Base-by-base conservation (phyloP, 2,113 vertebrate species). In the Henicopernis longicauda region DNA sequence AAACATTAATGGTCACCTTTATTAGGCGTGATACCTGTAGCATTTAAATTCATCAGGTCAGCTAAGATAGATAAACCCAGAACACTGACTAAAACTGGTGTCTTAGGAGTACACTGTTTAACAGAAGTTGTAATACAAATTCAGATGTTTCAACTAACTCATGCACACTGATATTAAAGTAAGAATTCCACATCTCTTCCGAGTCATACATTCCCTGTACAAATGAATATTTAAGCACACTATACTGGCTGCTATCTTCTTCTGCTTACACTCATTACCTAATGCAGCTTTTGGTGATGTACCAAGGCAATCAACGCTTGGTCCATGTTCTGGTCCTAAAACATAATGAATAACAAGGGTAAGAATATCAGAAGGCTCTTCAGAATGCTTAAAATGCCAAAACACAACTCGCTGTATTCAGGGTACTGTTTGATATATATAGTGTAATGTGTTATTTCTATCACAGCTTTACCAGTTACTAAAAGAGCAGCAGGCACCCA, bases 291-390 rank as follows among this genome's bases (percentile, higher is more conserved):
- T 99, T 5, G 99, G 98, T 34, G 99, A 99, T 31, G 96, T 93
- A 54, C 98, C 98, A 59, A 99, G 98, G 87, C 98, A 97, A 45
- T 99, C 99, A 55, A 99, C 98, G 45, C 97, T 99, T 5, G 99
- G 99, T 78, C 99, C 99, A 42, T 97, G 97, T 9, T 99, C 98
- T 47, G 86, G 63, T 81, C 97, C 98, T 97, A 72, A 97, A 97
- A 90, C 11, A 74, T 16, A 78, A 85, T 11, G 67, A 90, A 74
- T 25, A 90, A 9, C 32, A 87, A 82, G 13, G 12, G 23, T 47
- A 59, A 84, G 45, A 52, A 94, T 29, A 94, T 47, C 71, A 95
- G 80, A 92, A 92, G n/a, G 19, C 7, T 67, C 82, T 63, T 91
- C 2, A 79, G 32, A 84, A 50, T 26, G 11, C 18, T 62, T 38